Percentiles rank a stretch among this genome's conserved stretches.
These are phyloP conservation scores for Oryctes rhinoceros DNA, from an alignment of 1,140 invertebrate genomes.

Conservation along the genomic window DNA sequence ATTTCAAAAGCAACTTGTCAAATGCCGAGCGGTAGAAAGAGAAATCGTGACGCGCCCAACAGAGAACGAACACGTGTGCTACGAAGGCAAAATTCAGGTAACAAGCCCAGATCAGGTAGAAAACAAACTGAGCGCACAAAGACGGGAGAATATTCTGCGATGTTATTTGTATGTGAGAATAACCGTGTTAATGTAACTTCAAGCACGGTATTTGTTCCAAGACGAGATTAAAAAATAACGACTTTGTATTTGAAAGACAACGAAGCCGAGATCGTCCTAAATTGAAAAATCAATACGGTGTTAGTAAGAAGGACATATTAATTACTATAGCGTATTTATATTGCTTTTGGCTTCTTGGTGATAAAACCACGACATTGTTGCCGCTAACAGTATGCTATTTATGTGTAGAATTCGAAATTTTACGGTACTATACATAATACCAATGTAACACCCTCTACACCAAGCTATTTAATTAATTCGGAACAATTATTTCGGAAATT, in stretches of 20 bases:
- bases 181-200: neutral
- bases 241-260: slow-evolving; percentile 12
- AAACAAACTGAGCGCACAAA: slow-evolving; percentile 32
- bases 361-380: neutral
- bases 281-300: slow-evolving; percentile 27
- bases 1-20: slow-evolving; percentile 59
- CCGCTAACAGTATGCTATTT: neutral
- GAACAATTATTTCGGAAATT: no score
- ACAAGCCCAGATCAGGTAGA: slow-evolving; percentile 48
- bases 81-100: slow-evolving; percentile 55
- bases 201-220: neutral
- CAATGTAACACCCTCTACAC: no score
- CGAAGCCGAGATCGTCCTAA: neutral
- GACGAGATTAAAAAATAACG: slow-evolving; percentile 20
- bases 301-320: slow-evolving; percentile 22
- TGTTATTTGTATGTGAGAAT: slow-evolving; percentile 6
- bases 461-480: no score
- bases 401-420: neutral
- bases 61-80: slow-evolving; percentile 41
- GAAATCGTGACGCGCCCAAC: slow-evolving; percentile 47
- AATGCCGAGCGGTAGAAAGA: slow-evolving; percentile 54
- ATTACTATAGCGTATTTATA: neutral
- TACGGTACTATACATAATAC: neutral
- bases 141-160: slow-evolving; percentile 21
- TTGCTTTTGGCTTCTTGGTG: slow-evolving; percentile 10